Evolutionary conservation across 2,888 invertebrate genomes (phyloP), one percentile per base, ranked within the genome.

Genomic region (Tipula unca): DNA sequence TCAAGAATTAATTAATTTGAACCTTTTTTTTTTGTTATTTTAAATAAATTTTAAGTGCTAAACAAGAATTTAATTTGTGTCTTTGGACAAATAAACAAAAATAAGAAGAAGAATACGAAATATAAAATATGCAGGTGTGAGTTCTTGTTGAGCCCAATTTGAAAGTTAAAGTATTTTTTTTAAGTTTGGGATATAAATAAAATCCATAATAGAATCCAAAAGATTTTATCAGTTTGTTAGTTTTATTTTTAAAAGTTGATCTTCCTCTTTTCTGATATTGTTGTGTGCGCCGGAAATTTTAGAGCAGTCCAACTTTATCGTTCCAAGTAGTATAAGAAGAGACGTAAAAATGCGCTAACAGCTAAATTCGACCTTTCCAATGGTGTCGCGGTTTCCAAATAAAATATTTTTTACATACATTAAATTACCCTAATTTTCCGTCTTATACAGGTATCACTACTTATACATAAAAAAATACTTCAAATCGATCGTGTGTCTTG

Each of bases 1-100:
- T 84, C 84, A 36, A 84, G 84, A 84, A 84, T 84, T 84, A 84
- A 84, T 84, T 84, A 84, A 84, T 84, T 84, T 84, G 84, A 84
- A 84, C 32, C 84, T 84, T 83, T 83, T 82, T 82, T 82, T 83
- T 83, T 35, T 69, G 69, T 69, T 69, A 69, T 69, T 69, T 69
- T 69, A 69, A 69, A 69, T 69, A 69, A 69, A 69, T 69, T 83
- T 83, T 83, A 83, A 83, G 83, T 83, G 83, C 83, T 83, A 83
- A 83, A 83, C 83, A 83, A 83, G 83, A 83, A 83, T 83, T 83
- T 83, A 83, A 83, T 83, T 83, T 83, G 83, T 83, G 83, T 83
- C 32, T 32, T 29, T 83, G 35, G 83, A 69, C 69, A 69, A 69
- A 69, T 10, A 10, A 20, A 32, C 32, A 35, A 13, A 29, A 35